Percentiles rank a stretch among this genome's conserved stretches.
Evolutionary conservation across 1,140 invertebrate genomes (phyloP).

Genomic region (Drosophila repleta): DNA sequence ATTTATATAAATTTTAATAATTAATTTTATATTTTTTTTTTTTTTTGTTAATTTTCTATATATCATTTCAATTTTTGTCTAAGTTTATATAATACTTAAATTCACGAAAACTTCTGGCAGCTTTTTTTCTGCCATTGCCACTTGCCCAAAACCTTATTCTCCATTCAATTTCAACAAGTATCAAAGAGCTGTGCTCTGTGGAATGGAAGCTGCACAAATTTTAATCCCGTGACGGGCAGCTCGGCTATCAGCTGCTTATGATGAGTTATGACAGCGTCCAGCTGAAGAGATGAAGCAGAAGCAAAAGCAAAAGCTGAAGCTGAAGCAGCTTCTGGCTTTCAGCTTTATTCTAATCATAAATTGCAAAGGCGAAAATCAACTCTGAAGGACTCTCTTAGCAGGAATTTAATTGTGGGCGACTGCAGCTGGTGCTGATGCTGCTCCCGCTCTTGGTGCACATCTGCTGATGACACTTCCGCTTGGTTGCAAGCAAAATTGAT

Average conservation of each 20-base stretch:
- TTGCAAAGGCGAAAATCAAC: constrained; percentile 20
- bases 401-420: constrained; percentile 54
- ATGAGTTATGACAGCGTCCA: constrained; percentile 9
- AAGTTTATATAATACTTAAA: no score
- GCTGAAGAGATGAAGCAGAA: not conserved
- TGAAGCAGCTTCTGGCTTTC: not conserved
- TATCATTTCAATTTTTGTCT: no score
- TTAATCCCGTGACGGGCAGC: constrained; percentile 3
- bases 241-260: constrained; percentile 4
- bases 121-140: not conserved
- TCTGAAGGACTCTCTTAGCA: constrained; percentile 2
- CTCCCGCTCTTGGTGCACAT: constrained; percentile 23
- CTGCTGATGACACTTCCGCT: constrained; percentile 58
- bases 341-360: constrained; percentile 20
- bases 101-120: not conserved
- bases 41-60: no score
- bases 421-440: constrained; percentile 19
- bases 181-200: constrained; percentile 1
- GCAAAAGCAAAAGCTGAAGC: not conserved
- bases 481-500: constrained; percentile 55
- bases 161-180: not conserved
- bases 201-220: constrained; percentile 2
- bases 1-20: no score
- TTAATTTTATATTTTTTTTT: no score
- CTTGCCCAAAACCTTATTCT: not conserved